Percentiles rank a stretch among this genome's conserved stretches.
Conservation (phyloP, 2,888 invertebrate genomes). For the Troglohyphantes excavatus region DNA sequence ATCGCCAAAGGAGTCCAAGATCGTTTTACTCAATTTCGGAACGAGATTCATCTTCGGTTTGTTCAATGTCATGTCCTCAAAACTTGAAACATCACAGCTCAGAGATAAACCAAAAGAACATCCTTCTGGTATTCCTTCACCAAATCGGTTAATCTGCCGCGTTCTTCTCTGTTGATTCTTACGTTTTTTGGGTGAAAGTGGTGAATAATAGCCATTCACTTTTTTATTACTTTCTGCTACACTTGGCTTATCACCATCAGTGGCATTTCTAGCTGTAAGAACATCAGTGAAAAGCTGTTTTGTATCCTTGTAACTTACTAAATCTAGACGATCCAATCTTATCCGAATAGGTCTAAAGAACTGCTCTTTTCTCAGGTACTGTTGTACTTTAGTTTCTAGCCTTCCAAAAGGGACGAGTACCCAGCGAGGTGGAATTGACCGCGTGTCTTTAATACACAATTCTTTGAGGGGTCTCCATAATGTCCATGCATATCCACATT, state of each 20-base stretch:
- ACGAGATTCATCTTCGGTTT: not conserved
- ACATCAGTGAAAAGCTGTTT: not conserved
- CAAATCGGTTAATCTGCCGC: constrained; percentile 31
- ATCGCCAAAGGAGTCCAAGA: not conserved
- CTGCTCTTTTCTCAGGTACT: not conserved
- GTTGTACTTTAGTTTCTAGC: not conserved
- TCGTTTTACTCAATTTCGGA: not conserved
- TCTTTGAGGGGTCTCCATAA: not conserved
- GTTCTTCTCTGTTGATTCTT: constrained; percentile 7
- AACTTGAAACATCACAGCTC: not conserved
- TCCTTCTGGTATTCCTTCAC: constrained; percentile 62
- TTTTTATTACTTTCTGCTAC: not conserved
- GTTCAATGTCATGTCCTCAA: not conserved
- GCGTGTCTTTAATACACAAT: not conserved
- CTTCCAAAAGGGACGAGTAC: not conserved
- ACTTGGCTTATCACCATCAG: not conserved
- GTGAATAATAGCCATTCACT: not conserved
- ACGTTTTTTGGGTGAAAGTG: not conserved
- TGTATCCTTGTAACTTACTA: too few relatives aligned
- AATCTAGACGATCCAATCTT: not conserved
- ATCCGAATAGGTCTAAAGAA: not conserved
- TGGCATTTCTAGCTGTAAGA: not conserved
- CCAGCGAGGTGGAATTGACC: not conserved
- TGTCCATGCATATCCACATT: not conserved
- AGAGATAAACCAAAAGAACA: constrained; percentile 39